Conservation (phyloP, 2,888 invertebrate species). For the Macaria notata region DNA sequence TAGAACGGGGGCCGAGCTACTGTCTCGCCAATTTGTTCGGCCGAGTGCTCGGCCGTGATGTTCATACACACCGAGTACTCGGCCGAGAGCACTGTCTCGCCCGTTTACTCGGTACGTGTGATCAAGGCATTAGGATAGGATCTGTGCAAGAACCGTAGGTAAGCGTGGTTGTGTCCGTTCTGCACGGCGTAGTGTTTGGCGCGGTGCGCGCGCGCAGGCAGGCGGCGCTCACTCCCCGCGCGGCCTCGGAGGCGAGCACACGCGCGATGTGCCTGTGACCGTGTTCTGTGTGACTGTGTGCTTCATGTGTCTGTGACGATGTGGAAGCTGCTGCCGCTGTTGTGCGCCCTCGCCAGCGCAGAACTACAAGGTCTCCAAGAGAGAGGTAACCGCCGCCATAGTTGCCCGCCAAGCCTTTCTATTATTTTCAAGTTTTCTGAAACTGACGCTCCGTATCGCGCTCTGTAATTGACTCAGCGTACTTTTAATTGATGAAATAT, state of each 20-base stretch:
- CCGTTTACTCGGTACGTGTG: no score
- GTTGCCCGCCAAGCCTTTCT: neutral
- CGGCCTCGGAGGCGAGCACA: neutral
- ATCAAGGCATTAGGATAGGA: no score
- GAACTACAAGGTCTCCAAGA: slow-evolving; percentile 1
- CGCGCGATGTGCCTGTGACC: neutral
- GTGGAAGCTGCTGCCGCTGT: neutral
- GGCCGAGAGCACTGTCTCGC: no score
- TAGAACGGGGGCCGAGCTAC: no score
- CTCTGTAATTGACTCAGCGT: neutral
- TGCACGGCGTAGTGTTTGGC: no score
- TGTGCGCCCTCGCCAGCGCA: neutral
- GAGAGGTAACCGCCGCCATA: neutral
- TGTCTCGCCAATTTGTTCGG: no score
- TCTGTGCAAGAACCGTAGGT: no score
- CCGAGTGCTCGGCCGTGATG: no score
- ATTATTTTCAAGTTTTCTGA: neutral
- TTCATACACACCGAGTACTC: no score
- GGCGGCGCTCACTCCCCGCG: no score
- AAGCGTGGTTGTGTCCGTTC: no score
- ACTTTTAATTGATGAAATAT: neutral
- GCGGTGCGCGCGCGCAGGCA: no score
- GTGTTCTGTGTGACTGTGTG: neutral
- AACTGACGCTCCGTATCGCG: neutral
- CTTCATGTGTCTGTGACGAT: neutral